phyloP scores from a whole-genome alignment of 1,140 invertebrate genomes.

The Meteorus sp. region DNA sequence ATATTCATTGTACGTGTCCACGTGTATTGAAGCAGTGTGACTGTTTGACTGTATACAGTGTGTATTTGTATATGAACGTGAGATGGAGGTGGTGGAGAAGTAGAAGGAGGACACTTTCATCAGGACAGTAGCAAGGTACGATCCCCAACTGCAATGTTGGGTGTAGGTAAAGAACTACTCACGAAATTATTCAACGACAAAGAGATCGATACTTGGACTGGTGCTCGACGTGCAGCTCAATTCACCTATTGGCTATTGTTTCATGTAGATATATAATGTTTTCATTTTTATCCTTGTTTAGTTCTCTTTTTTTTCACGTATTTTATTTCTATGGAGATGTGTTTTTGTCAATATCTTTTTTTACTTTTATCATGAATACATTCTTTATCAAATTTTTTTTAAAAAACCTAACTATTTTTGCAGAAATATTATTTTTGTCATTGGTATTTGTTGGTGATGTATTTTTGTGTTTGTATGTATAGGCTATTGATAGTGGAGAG shows the following conservation, averaged over 20 bases:
- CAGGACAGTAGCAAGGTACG: conserved; percentile 16
- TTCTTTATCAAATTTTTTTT: too few species aligned
- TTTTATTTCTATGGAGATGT: background rate
- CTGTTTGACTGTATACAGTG: conserved; percentile 16
- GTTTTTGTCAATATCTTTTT: conserved; percentile 2
- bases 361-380: background rate
- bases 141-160: conserved; percentile 42
- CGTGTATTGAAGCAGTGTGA: too few species aligned
- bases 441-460: too few species aligned
- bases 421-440: too few species aligned
- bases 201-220: conserved; percentile 50
- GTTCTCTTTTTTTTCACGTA: background rate
- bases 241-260: conserved; percentile 26
- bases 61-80: conserved; percentile 18
- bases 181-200: conserved; percentile 54
- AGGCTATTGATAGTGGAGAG: too few species aligned
- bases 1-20: background rate
- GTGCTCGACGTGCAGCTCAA: conserved; percentile 44
- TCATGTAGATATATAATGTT: too few species aligned
- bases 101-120: conserved; percentile 15
- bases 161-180: conserved; percentile 48
- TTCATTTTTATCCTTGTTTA: conserved; percentile 10
- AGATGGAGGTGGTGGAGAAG: background rate
- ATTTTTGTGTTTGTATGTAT: too few species aligned
- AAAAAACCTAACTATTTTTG: too few species aligned